Conservation (phyloP, 2,113 vertebrate species). For the Aphyosemion australe region DNA sequence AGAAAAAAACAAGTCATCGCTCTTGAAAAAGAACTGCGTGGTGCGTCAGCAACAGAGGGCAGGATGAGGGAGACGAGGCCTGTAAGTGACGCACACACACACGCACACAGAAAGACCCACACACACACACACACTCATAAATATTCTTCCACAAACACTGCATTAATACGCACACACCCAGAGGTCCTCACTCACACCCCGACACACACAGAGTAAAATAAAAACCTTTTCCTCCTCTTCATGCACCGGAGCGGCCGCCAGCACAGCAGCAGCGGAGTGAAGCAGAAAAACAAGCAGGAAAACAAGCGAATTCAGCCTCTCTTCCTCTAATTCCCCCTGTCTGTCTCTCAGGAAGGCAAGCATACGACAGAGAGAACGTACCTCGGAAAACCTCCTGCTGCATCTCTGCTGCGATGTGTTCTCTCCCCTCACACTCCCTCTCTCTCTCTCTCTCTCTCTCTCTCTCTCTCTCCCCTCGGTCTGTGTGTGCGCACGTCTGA, state of each 20-base stretch:
- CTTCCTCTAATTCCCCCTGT: conserved; percentile 71
- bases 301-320: conserved; percentile 71
- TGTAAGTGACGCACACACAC: conserved; percentile 66
- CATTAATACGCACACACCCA: conserved; percentile 61
- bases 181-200: conserved; percentile 62
- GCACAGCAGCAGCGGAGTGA: conserved; percentile 61
- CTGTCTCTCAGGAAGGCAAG: conserved; percentile 79
- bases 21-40: conserved; percentile 84
- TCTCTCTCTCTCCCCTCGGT: conserved; percentile 62
- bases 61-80: conserved; percentile 82
- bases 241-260: conserved; percentile 63
- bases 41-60: conserved; percentile 77
- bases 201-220: conserved; percentile 63
- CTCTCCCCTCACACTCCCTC: conserved; percentile 77
- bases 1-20: conserved; percentile 74
- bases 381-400: conserved; percentile 84
- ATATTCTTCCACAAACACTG: conserved; percentile 57
- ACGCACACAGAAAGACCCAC: conserved; percentile 9
- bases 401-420: conserved; percentile 86
- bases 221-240: conserved; percentile 70
- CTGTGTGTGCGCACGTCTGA: conserved; percentile 72
- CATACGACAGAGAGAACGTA: conserved; percentile 85
- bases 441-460: conserved; percentile 69
- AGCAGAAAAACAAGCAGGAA: conserved; percentile 71
- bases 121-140: conserved; percentile 40